Evolutionary conservation across 1,140 invertebrate genomes (phyloP).

Genomic region (Pemphigus obesinymphae): DNA sequence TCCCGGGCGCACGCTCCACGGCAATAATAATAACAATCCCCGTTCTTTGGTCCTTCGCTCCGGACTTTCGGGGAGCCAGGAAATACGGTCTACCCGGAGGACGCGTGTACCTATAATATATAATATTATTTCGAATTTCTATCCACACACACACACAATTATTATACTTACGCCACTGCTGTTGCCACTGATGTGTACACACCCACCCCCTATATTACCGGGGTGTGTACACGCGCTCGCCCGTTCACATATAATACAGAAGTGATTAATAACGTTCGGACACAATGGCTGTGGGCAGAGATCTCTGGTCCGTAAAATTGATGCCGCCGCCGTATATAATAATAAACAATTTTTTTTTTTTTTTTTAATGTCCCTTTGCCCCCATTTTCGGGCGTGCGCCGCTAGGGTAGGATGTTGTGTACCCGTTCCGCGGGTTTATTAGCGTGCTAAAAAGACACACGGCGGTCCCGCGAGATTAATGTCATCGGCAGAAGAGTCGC

Average conservation of each 20-base stretch:
- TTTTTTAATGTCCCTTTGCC: background rate
- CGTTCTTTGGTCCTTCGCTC: background rate
- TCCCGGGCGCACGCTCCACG: background rate
- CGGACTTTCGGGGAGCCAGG: too few relatives aligned
- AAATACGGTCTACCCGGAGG: too few relatives aligned
- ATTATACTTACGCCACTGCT: background rate
- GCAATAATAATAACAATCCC: background rate
- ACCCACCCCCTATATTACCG: background rate
- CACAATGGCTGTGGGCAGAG: slow-evolving; percentile 4
- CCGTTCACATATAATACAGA: too few relatives aligned
- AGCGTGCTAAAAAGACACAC: background rate
- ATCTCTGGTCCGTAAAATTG: slow-evolving; percentile 3
- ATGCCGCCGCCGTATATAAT: background rate
- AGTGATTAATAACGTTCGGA: background rate
- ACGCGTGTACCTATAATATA: background rate
- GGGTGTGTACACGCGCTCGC: background rate
- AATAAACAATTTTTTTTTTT: slow-evolving; percentile 7
- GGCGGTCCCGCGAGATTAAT: background rate
- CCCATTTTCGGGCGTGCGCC: background rate
- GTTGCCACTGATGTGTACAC: background rate
- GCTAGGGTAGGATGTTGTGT: background rate
- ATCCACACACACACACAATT: too few relatives aligned
- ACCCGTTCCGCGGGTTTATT: background rate
- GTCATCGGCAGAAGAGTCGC: background rate
- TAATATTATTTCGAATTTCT: too few relatives aligned